Conservation (phyloP, 2,888 invertebrate genomes). For the Meghimatium bilineatum region DNA sequence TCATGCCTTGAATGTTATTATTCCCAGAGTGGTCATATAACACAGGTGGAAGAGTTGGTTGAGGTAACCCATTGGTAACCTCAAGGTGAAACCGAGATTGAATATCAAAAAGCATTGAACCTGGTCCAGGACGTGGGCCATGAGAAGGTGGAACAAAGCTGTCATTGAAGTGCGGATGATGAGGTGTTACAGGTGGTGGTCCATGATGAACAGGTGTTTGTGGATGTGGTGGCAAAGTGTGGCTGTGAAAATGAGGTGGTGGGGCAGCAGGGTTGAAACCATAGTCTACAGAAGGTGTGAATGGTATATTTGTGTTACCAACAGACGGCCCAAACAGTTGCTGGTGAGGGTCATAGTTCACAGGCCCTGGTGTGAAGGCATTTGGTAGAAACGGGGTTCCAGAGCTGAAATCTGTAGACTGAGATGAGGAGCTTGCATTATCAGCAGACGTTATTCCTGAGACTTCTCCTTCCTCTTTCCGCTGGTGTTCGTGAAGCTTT, state of each 20-base stretch:
- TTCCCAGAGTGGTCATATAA: conserved; percentile 30
- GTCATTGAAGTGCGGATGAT: conserved; percentile 47
- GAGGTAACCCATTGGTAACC: conserved; percentile 36
- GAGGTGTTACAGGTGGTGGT: conserved; percentile 49
- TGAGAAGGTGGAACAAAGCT: conserved; percentile 47
- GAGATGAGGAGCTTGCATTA: conserved; percentile 29
- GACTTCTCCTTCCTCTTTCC: conserved; percentile 20
- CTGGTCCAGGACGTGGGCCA: conserved; percentile 16
- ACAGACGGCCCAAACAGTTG: conserved; percentile 33
- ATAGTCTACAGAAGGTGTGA: conserved; percentile 44
- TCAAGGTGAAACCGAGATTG: conserved; percentile 47
- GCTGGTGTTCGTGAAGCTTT: conserved; percentile 37
- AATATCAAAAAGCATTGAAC: conserved; percentile 43
- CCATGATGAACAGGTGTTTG: conserved; percentile 50
- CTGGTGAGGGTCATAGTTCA: conserved; percentile 40
- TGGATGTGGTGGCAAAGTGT: conserved; percentile 51
- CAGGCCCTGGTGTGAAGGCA: conserved; percentile 40
- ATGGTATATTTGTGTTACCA: conserved; percentile 44
- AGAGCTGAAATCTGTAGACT: conserved; percentile 43
- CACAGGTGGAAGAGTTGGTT: conserved; percentile 37
- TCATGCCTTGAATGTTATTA: conserved; percentile 40
- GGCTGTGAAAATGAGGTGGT: conserved; percentile 42
- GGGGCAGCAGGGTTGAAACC: conserved; percentile 23
- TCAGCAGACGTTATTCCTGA: conserved; percentile 2
- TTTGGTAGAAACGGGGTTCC: conserved; percentile 47